phyloP scores from a whole-genome alignment of 2,888 invertebrate genomes.

The Cordilura impudica region DNA sequence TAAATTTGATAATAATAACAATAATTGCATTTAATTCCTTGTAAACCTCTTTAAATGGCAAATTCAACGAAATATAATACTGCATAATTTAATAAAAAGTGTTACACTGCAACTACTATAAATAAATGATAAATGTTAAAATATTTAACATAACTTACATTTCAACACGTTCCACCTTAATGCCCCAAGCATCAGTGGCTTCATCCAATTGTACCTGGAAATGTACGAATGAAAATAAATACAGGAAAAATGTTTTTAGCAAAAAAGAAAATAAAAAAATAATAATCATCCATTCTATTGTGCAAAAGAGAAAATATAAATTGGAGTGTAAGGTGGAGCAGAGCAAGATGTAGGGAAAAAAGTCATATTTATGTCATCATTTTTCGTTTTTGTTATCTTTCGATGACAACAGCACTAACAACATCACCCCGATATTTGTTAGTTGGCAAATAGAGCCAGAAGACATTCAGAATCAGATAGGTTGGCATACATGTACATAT shows the following conservation, averaged over 20 bases:
- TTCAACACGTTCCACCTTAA: conserved; percentile 98
- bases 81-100: neutral
- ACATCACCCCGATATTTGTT: neutral
- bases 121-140: neutral
- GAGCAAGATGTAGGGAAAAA: neutral
- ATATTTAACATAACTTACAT: conserved; percentile 83
- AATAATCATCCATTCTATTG: conserved; percentile 10
- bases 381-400: conserved; percentile 29
- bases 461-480: conserved; percentile 41
- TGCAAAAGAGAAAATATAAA: conserved; percentile 30
- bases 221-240: conserved; percentile 9
- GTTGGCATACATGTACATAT: conserved; percentile 61
- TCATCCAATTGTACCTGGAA: conserved; percentile 86
- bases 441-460: conserved; percentile 12
- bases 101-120: too few relatives aligned
- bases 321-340: conserved; percentile 69
- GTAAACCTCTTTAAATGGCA: too few relatives aligned
- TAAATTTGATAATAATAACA: too few relatives aligned
- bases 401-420: neutral
- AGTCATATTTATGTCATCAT: conserved; percentile 55
- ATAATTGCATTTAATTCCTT: too few relatives aligned
- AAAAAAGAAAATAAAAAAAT: neutral
- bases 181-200: conserved; percentile 95
- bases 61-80: neutral
- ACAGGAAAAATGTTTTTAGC: conserved; percentile 15